These are phyloP conservation scores for Hippocampus barbouri DNA, from an alignment of 2,113 vertebrate genomes.

Conservation along the genomic window DNA sequence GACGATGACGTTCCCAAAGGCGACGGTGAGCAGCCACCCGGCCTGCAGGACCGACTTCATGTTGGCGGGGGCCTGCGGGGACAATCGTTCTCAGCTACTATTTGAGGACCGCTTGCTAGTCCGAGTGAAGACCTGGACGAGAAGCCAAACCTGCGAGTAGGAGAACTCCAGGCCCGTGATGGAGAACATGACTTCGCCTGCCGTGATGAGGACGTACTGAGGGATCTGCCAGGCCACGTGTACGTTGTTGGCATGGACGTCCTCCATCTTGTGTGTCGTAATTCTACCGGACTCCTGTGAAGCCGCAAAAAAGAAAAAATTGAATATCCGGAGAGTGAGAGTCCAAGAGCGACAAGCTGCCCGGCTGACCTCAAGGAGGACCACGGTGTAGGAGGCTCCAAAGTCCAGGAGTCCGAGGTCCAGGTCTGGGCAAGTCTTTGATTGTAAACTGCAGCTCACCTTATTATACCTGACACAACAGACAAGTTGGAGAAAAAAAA, in stretches of 20 bases:
- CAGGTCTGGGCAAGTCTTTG: conserved; percentile 52
- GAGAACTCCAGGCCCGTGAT: conserved; percentile 96
- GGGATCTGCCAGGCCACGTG: conserved; percentile 92
- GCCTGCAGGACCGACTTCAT: conserved; percentile 98
- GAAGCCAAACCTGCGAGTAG: conserved; percentile 86
- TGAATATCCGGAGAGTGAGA: background rate
- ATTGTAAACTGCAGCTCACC: conserved; percentile 61
- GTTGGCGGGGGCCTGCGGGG: conserved; percentile 83
- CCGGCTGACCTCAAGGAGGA: conserved; percentile 80
- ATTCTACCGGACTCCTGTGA: conserved; percentile 58
- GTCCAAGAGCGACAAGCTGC: background rate
- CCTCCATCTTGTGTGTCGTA: conserved; percentile 70
- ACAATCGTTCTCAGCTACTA: background rate
- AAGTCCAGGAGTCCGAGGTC: conserved; percentile 85
- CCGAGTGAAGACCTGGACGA: too few species aligned
- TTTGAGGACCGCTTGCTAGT: background rate
- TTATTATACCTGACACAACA: conserved; percentile 55
- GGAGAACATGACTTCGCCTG: conserved; percentile 95
- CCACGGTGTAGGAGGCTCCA: conserved; percentile 80
- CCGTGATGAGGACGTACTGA: conserved; percentile 85
- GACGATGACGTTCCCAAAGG: conserved; percentile 90
- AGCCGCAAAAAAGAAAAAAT: conserved; percentile 3
- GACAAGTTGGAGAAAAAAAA: background rate
- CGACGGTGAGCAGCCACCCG: conserved; percentile 92
- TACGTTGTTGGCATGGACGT: conserved; percentile 79